phyloP scores from a whole-genome alignment of 2,113 vertebrate species.

The Nothocercus nigrocapillus region DNA sequence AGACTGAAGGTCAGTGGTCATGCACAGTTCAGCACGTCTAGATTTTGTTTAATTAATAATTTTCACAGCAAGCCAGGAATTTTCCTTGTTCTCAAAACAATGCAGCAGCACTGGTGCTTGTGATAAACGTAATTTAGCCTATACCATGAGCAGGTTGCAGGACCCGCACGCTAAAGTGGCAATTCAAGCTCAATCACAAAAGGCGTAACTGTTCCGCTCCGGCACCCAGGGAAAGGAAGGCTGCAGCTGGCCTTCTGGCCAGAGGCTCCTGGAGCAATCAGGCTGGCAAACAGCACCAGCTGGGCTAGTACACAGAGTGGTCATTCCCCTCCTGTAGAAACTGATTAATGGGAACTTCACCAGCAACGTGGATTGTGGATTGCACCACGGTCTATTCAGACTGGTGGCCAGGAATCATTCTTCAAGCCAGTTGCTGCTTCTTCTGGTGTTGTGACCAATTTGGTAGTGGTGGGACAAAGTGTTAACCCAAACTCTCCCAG shows the following conservation, averaged over 20 bases:
- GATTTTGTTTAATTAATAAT: slow-evolving; percentile 50
- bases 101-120: slow-evolving; percentile 29
- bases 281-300: background rate
- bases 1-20: background rate
- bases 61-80: background rate
- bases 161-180: background rate
- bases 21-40: background rate
- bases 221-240: background rate
- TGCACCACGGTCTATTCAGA: background rate
- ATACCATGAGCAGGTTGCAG: background rate
- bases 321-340: background rate
- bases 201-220: background rate
- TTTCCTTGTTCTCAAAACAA: background rate
- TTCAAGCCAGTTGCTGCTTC: background rate
- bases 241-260: background rate
- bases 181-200: slow-evolving; percentile 51
- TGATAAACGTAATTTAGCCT: slow-evolving; percentile 41
- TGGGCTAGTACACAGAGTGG: background rate
- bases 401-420: background rate
- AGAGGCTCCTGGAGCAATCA: background rate
- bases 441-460: background rate
- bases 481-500: background rate
- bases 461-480: background rate
- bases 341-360: background rate
- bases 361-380: background rate